Conservation (phyloP, 2,113 vertebrate species). For the Microcebus lehilahytsara region DNA sequence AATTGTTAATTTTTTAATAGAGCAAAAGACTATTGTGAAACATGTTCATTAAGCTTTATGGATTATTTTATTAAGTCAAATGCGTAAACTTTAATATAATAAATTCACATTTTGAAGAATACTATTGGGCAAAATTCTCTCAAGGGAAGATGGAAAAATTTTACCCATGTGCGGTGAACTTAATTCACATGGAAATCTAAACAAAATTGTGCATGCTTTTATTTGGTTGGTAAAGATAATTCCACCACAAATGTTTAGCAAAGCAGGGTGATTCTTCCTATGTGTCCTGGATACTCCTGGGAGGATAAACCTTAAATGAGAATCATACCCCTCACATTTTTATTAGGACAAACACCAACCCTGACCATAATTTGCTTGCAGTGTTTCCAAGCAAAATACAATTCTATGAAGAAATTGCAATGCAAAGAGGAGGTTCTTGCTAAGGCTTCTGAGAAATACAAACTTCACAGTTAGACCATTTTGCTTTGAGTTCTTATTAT, state of each 20-base stretch:
- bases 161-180: not conserved
- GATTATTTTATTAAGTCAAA: slow-evolving; percentile 46
- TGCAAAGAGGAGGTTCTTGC: not conserved
- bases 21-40: slow-evolving; percentile 52
- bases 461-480: not conserved
- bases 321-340: slow-evolving; percentile 34
- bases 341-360: not conserved
- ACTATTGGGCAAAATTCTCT: slow-evolving; percentile 41
- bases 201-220: not conserved
- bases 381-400: slow-evolving; percentile 27
- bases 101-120: slow-evolving; percentile 46
- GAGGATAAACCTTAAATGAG: slow-evolving; percentile 34
- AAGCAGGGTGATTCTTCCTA: not conserved
- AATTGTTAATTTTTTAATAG: slow-evolving; percentile 29
- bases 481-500: slow-evolving; percentile 40
- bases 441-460: slow-evolving; percentile 6
- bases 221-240: slow-evolving; percentile 29
- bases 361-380: not conserved
- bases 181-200: not conserved
- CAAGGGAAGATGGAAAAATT: not conserved
- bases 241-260: not conserved
- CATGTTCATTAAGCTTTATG: not conserved
- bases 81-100: not conserved
- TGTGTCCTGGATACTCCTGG: not conserved
- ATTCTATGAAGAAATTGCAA: not conserved